Base-by-base conservation (phyloP, 92 coral and sea anemone species). In the Porites lobata region DNA sequence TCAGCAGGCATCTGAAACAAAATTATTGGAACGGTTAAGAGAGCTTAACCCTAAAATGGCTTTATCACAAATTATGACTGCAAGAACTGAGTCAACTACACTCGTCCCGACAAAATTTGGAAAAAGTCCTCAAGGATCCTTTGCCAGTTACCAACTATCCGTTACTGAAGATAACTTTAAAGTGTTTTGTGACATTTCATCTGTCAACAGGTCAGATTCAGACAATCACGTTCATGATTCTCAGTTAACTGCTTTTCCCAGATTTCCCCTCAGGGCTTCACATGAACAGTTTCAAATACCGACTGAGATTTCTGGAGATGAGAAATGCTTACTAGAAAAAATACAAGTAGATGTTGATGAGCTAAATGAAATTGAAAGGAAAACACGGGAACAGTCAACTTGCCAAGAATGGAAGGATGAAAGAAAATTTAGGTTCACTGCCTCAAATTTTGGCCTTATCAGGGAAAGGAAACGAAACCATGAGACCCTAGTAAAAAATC, bases 371-470 rank as follows among this genome's bases (percentile, higher is more conserved):
- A 92, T 92, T 74, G 95, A 94, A 70, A 80, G 72, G 64, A 79
- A 83, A 75, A 94, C 98, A 87, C 77, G 87, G 52, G 90, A 43
- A 8, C 94, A 92, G 85, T 87, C 92, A 21, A 52, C 69, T 5
- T 92, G 90, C 56, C 79, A 84, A 53, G 85, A 76, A 59, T 95
- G 98, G 98, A 92, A 90, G 69, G 72, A 81, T n/a, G 94, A 92
- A 79, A 70, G 93, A 59, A 93, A 86, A 82, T 90, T 80, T 47
- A 12, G 96, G 54, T 85, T 95, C 75, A 90, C 96, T 83, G 98
- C 98, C 12, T 95, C 94, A 72, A 90, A 92, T 69, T 95, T 92
- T 80, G 87, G 86, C 26, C 58, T 85, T 20, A 92, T 86, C 17
- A 26, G 91, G 22, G 65, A 56, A 14, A 82, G 96, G 68, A 82